phyloP scores from a whole-genome alignment of 2,888 invertebrate genomes.

The Diadegma fenestrale region DNA sequence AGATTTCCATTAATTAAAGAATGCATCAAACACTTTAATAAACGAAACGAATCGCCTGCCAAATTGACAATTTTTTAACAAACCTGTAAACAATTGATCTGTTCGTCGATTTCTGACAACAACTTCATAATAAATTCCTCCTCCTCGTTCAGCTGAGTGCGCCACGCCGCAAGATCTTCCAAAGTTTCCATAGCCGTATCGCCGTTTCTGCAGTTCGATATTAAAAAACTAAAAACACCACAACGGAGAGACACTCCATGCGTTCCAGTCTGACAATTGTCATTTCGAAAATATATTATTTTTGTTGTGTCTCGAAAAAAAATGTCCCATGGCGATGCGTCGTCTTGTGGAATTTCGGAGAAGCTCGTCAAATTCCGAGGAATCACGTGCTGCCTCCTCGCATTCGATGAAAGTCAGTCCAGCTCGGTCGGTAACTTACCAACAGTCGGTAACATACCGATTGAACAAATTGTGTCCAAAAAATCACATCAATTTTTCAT shows the following conservation, averaged over 20 bases:
- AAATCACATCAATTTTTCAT: too few species aligned
- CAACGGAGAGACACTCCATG: background rate
- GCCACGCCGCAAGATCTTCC: slow-evolving; percentile 74
- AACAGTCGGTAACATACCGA: background rate
- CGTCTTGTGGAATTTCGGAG: background rate
- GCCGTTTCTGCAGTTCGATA: background rate
- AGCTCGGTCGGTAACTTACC: background rate
- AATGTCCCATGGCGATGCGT: background rate
- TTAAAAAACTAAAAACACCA: background rate
- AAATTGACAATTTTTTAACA: background rate
- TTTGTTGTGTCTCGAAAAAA: slow-evolving; percentile 6
- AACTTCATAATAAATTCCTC: slow-evolving; percentile 75
- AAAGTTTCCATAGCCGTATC: slow-evolving; percentile 62
- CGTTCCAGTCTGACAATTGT: slow-evolving; percentile 42
- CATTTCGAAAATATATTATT: slow-evolving; percentile 36
- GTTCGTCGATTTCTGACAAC: slow-evolving; percentile 77
- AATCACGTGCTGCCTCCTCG: background rate
- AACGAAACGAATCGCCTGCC: background rate
- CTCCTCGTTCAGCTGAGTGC: slow-evolving; percentile 77
- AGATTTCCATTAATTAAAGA: too few species aligned
- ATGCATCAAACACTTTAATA: background rate
- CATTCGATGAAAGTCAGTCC: background rate
- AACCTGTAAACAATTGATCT: slow-evolving; percentile 80
- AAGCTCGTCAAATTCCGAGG: background rate
- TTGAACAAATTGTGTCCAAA: background rate